Conservation (phyloP, 2,113 vertebrate genomes). For the Lichenostomus cassidix region DNA sequence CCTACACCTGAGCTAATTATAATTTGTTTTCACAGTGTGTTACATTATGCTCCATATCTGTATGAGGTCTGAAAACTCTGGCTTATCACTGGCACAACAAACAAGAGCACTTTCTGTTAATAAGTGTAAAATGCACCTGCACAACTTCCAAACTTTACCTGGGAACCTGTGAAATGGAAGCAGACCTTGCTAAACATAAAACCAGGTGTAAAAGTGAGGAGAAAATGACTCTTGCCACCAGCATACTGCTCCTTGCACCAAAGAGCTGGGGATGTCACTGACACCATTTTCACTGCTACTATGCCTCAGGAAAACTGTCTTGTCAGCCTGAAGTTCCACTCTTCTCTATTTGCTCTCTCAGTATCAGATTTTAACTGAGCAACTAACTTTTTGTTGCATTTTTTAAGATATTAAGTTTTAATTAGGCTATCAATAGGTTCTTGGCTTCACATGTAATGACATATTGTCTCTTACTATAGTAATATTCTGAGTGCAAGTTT, state of each 20-base stretch:
- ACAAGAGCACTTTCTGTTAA: background rate
- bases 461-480: background rate
- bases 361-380: background rate
- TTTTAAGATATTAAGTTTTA: background rate
- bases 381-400: background rate
- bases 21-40: background rate
- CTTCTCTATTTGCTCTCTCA: background rate
- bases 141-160: background rate
- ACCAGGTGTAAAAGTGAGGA: background rate
- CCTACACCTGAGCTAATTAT: background rate
- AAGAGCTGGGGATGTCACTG: background rate
- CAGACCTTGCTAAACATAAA: background rate
- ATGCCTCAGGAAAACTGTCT: background rate
- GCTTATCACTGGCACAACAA: background rate
- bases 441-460: background rate
- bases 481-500: background rate
- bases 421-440: background rate
- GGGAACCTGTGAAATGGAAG: background rate
- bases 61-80: background rate
- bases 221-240: background rate
- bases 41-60: background rate
- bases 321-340: background rate
- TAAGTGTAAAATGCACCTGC: background rate
- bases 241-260: background rate
- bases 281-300: background rate